Conservation (phyloP, 2,888 invertebrate genomes). For the Melinopterus prodromus region DNA sequence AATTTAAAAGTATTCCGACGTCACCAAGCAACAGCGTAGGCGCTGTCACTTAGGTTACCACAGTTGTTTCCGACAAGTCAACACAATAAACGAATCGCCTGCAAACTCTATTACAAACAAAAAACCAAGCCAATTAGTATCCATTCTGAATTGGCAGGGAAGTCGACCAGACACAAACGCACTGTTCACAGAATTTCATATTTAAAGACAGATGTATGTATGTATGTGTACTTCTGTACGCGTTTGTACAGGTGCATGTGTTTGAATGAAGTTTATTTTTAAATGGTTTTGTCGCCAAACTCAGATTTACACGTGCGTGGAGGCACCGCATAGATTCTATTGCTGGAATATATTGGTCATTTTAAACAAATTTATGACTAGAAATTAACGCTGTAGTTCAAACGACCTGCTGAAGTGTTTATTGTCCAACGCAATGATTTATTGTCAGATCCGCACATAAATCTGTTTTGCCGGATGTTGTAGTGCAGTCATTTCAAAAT, state of each 20-base stretch:
- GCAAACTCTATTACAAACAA: background rate
- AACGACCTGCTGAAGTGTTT: background rate
- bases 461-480: background rate
- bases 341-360: background rate
- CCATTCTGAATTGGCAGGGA: background rate
- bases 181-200: background rate
- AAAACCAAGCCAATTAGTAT: background rate
- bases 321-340: background rate
- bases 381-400: background rate
- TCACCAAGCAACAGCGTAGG: background rate
- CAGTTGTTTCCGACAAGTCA: background rate
- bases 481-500: background rate
- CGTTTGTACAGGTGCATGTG: background rate
- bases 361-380: background rate
- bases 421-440: background rate
- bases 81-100: background rate
- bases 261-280: slow-evolving; percentile 4
- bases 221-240: background rate
- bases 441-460: background rate
- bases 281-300: background rate
- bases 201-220: background rate
- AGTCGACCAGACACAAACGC: background rate
- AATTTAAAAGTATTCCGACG: background rate
- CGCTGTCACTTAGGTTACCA: background rate
- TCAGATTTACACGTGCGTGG: background rate